A percentile compares a stretch with the other conserved stretches of the same genome.
Evolutionary conservation across 2,113 vertebrate genomes (phyloP).

Genomic region (Sapayoa aenigma): DNA sequence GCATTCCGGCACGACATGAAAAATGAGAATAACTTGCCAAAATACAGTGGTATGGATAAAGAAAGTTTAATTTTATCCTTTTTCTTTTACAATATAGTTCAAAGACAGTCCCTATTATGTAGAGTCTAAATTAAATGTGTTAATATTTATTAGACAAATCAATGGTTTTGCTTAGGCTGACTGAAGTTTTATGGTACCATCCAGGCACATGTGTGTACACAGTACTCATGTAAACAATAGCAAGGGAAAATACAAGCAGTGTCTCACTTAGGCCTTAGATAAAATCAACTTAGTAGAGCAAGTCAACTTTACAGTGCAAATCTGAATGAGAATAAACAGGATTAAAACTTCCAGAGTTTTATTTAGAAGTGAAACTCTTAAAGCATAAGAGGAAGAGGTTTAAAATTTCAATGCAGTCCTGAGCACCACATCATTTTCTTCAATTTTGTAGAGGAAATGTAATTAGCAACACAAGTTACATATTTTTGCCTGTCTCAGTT

Average conservation of each 20-base stretch:
- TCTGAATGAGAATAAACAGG: constrained; percentile 28
- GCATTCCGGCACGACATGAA: neutral
- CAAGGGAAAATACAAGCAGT: constrained; percentile 57
- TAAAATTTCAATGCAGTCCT: constrained; percentile 32
- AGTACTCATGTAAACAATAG: constrained; percentile 60
- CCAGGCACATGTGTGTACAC: constrained; percentile 51
- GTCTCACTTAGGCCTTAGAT: constrained; percentile 32
- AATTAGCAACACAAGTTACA: neutral
- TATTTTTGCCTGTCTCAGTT: neutral
- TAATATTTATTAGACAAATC: constrained; percentile 59
- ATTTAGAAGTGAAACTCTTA: constrained; percentile 12
- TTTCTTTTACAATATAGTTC: constrained; percentile 39
- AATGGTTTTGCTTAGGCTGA: constrained; percentile 45
- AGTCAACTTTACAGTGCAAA: constrained; percentile 55
- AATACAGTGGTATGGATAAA: constrained; percentile 47
- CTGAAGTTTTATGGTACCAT: constrained; percentile 34
- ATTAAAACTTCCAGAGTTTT: neutral
- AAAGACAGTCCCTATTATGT: constrained; percentile 49
- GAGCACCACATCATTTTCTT: constrained; percentile 8
- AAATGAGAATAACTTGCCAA: constrained; percentile 34
- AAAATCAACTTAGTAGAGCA: constrained; percentile 19
- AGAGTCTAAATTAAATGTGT: constrained; percentile 36
- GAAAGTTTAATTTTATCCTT: constrained; percentile 64
- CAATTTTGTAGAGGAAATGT: neutral
- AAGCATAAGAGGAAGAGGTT: constrained; percentile 12